Conservation (phyloP, 1,140 invertebrate genomes). For the Homalodisca vitripennis region DNA sequence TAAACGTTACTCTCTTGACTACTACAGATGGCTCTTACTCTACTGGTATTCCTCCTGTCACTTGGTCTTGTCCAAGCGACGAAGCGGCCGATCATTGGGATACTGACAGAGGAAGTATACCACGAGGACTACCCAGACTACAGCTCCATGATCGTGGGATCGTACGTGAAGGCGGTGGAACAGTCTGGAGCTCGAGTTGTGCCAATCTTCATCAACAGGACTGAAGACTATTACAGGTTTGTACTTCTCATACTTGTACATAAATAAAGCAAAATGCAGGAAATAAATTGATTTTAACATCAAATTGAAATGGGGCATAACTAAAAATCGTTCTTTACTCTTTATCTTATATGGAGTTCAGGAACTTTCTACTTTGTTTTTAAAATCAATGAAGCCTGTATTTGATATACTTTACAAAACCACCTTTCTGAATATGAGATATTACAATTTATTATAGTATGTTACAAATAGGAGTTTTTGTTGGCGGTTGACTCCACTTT, state of each 20-base stretch:
- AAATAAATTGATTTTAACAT: not conserved
- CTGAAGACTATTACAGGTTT: slow-evolving; percentile 32
- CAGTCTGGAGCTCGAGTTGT: slow-evolving; percentile 75
- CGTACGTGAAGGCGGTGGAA: slow-evolving; percentile 85
- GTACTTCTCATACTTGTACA: not conserved
- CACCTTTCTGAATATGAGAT: not conserved
- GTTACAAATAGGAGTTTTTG: too few relatives aligned
- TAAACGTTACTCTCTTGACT: too few relatives aligned
- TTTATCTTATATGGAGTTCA: not conserved
- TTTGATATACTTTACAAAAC: not conserved
- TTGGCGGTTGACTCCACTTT: too few relatives aligned
- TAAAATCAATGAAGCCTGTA: too few relatives aligned
- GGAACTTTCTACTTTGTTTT: not conserved
- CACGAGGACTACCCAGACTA: slow-evolving; percentile 39
- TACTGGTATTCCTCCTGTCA: too few relatives aligned
- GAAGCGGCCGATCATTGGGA: slow-evolving; percentile 34
- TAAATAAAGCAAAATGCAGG: not conserved
- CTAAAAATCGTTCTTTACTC: not conserved
- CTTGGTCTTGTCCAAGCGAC: too few relatives aligned
- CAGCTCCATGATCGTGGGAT: slow-evolving; percentile 73
- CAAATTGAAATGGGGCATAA: not conserved
- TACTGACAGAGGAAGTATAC: slow-evolving; percentile 33
- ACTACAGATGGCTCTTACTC: too few relatives aligned
- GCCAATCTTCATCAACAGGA: slow-evolving; percentile 57
- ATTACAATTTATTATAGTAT: not conserved